Evolutionary conservation across 2,797 vertebrate genomes (phyloP).

Genomic region (Chelon labrosus): DNA sequence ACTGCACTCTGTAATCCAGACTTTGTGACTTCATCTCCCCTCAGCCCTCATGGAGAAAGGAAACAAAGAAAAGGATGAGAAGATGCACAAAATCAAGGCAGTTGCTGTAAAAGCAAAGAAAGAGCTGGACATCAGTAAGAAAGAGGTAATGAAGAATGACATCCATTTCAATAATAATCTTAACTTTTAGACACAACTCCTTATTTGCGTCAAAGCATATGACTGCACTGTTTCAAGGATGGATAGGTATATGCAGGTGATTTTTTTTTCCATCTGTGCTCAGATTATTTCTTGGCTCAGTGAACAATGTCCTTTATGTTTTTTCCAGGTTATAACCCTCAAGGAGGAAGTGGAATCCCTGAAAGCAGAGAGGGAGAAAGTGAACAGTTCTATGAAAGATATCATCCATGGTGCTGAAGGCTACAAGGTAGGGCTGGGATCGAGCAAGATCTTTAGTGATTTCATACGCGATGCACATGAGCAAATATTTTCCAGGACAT

Average conservation of each 20-base stretch:
- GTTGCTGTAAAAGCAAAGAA: conserved; percentile 97
- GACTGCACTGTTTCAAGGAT: neutral
- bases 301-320: neutral
- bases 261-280: neutral
- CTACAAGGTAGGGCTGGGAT: conserved; percentile 89
- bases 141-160: conserved; percentile 87
- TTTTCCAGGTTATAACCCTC: conserved; percentile 82
- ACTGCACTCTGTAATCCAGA: conserved; percentile 3
- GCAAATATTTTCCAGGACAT: neutral
- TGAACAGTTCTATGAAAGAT: conserved; percentile 91
- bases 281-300: neutral
- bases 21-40: conserved; percentile 14
- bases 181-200: neutral
- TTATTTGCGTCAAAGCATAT: neutral
- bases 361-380: conserved; percentile 87
- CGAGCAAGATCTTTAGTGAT: neutral
- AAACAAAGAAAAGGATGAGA: conserved; percentile 91
- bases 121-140: conserved; percentile 92
- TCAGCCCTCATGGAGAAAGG: conserved; percentile 86
- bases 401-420: conserved; percentile 94
- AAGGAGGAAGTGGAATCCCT: conserved; percentile 88
- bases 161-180: neutral
- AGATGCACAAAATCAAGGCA: conserved; percentile 94
- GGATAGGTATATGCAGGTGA: neutral
- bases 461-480: too few relatives aligned